Conservation (phyloP, 1,140 invertebrate species). For the Lepeophtheirus salmonis region DNA sequence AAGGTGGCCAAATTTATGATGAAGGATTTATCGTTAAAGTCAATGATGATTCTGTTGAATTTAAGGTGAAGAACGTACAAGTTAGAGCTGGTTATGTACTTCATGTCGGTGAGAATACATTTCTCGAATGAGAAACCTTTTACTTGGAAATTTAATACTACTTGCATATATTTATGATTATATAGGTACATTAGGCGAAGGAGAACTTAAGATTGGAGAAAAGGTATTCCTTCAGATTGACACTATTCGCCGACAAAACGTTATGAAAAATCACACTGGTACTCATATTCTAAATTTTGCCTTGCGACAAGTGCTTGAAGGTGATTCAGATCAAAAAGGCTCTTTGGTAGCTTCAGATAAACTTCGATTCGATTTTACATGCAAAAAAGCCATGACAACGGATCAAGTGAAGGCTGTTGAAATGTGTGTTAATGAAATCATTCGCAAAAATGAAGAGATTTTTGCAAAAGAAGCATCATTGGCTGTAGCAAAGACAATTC, state of each 20-base stretch:
- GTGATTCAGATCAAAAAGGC: constrained; percentile 85
- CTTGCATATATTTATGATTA: not conserved
- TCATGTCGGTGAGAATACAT: constrained; percentile 51
- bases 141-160: not conserved
- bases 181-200: constrained; percentile 39
- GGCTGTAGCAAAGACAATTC: constrained; percentile 66
- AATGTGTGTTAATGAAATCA: constrained; percentile 51
- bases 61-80: constrained; percentile 85
- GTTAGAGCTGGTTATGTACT: constrained; percentile 86
- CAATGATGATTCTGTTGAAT: constrained; percentile 49
- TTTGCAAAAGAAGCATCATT: constrained; percentile 75
- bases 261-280: constrained; percentile 99
- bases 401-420: constrained; percentile 73
- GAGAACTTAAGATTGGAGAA: constrained; percentile 66
- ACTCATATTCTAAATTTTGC: constrained; percentile 94
- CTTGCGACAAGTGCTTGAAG: constrained; percentile 64
- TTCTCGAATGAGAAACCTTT: not conserved
- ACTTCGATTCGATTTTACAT: constrained; percentile 89
- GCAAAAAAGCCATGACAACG: constrained; percentile 68
- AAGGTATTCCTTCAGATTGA: constrained; percentile 62
- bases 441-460: constrained; percentile 57
- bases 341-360: constrained; percentile 95
- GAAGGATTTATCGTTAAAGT: constrained; percentile 63
- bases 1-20: constrained; percentile 95
- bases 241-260: constrained; percentile 47